phyloP scores from a whole-genome alignment of 2,113 vertebrate species.

The Pedionomus torquatus region DNA sequence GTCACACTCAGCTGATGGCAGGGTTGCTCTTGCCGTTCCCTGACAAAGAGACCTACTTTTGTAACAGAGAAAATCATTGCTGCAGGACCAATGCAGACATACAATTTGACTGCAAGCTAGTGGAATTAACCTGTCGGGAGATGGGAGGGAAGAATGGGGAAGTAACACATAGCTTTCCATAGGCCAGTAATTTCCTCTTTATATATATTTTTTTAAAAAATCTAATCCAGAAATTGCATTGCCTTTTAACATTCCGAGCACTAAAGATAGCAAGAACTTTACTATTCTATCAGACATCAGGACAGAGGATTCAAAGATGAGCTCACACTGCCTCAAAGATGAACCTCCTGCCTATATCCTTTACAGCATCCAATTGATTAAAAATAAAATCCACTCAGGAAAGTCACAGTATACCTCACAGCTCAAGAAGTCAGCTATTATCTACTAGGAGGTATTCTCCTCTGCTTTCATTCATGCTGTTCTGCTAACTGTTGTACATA shows the following conservation, averaged over 20 bases:
- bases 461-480: neutral
- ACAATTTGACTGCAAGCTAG: neutral
- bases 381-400: neutral
- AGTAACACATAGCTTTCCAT: neutral
- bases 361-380: neutral
- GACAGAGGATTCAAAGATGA: neutral
- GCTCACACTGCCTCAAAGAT: neutral
- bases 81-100: neutral
- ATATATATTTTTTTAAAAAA: neutral
- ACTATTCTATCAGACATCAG: neutral
- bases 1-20: neutral
- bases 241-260: slow-evolving; percentile 52
- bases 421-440: neutral
- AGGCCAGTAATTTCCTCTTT: slow-evolving; percentile 66
- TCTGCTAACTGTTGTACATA: neutral
- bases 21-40: neutral
- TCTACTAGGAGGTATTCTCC: neutral
- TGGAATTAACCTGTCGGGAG: neutral
- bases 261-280: neutral
- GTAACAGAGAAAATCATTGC: neutral
- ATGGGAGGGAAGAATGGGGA: neutral
- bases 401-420: neutral
- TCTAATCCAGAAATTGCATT: slow-evolving; percentile 57
- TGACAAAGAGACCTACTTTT: neutral
- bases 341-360: slow-evolving; percentile 35